Evolutionary conservation across 2,797 vertebrate genomes (phyloP), one percentile per base, ranked within the genome.

Genomic region (Sibirionetta formosa): DNA sequence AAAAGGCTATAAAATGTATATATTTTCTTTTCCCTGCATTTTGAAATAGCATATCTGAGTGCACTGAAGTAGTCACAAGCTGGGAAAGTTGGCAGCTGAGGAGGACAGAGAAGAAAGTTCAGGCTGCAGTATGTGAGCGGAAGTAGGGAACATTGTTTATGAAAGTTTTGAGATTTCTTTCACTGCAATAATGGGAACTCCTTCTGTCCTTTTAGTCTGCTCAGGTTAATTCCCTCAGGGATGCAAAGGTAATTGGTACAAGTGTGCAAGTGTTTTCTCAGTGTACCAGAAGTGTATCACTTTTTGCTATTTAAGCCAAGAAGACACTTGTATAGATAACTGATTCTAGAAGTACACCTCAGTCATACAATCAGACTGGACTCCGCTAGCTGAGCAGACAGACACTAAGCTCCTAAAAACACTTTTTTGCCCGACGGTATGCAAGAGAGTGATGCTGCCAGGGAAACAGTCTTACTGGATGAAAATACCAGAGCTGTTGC

Each of bases 401-500:
- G 60, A 61, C 31, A 33, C 13, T 60, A 61, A 73, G 35, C 69
- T 60, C 36, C 53, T 56, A 64, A 73, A 84, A 93, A 16, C 53
- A 46, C 22, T 81, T 93, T 61, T 68, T 73, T 92, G 44, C 72
- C 46, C 48, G 54, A 64, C 58, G 77, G 63, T 48, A 18, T 50
- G 33, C 20, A 44, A 38, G 46, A 54, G 35, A 73, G 16, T 57
- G 48, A 54, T 82, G 48, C 87, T 91, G 64, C 69, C 76, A 76
- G 77, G 81, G 90, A 92, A 95, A 75, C 70, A 46, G 44, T 80
- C 81, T 4, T 57, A 63, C 29, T 93, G 83, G 11, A 69, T 88
- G 57, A 93, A 96, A 96, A 96, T 95, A 75, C 42, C 57, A 77
- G 40, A 75, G 66, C 77, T 88, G 79, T 88, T 95, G 86, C 84